Base-by-base conservation (phyloP, 30 jellyfish, hydroid and myxozoan genomes). In the Aurelia sp. region DNA sequence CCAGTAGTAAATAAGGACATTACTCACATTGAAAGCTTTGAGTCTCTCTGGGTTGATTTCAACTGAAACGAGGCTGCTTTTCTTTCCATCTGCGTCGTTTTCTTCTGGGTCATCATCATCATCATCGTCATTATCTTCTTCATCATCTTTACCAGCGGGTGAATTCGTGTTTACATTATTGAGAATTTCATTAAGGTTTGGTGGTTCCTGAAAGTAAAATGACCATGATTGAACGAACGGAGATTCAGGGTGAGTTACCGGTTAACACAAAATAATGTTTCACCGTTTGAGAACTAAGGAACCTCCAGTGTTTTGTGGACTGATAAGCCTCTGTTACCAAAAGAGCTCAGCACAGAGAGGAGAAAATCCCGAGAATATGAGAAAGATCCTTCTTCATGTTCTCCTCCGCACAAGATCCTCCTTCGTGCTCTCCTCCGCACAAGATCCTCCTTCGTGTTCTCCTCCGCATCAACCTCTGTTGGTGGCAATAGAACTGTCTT, bases 41-140 rank as follows among this genome's bases (percentile, higher is more conserved):
- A 94, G 99, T 63, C 99, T 93, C 22, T 94, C 99, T 18, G 99
- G 97, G 58, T 90, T 94, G 17, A 94, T 88, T 40, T 81, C 90
- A 44, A 9, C 13, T 16, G 88, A 67, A 33, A 96, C 30, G 44
- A 80, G 19, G 38, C 63, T 62, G 22, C 85, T 19, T 50, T 90
- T 67, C 64, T 73, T 72, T 35, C 57, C 22, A 3, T 66, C 93
- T 30, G 15, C 57, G 44, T 91, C 93, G 41, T 70, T 76, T 40
- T 84, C 96, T 59, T 89, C 96, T 27, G 55, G 80, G 41, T 80
- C 93, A 22, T 73, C 90, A 58, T 85, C 94, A 30, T 85, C 97
- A 53, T 78, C 95, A 24, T 94, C 99, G 47, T 84, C 97, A 58
- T 94, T 91, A 41, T 94, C 99, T n/a, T 94, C 99, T 19, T 94